Evolutionary conservation across 2,888 invertebrate genomes (phyloP).

Genomic region (Eristalis intricaria): DNA sequence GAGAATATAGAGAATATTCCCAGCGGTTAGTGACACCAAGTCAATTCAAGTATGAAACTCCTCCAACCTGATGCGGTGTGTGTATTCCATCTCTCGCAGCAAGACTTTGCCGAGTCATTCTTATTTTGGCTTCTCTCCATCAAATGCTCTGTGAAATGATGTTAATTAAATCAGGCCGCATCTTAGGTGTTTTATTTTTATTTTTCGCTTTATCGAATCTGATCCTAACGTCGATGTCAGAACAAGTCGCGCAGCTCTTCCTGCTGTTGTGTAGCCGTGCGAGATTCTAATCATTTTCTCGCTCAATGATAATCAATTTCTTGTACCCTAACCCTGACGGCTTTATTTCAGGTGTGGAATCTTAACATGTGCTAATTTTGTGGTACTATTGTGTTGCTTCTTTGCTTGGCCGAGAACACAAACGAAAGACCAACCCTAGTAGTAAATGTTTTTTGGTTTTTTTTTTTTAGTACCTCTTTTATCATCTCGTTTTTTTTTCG

Average conservation of each 20-base stretch:
- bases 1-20: neutral
- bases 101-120: neutral
- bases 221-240: neutral
- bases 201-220: neutral
- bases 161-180: constrained; percentile 2
- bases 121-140: neutral
- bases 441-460: neutral
- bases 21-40: neutral
- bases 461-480: neutral
- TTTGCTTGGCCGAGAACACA: constrained; percentile 12
- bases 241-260: neutral
- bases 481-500: neutral
- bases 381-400: constrained; percentile 9
- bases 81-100: neutral
- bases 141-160: neutral
- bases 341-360: neutral
- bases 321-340: neutral
- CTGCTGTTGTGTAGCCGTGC: neutral
- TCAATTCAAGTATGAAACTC: neutral
- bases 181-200: neutral
- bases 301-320: constrained; percentile 30
- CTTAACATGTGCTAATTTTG: constrained; percentile 18
- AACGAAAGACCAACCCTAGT: constrained; percentile 20
- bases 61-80: neutral
- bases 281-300: constrained; percentile 29